Conservation (phyloP, 64 coral and sea anemone genomes). For the Astreopora myriophthalma region DNA sequence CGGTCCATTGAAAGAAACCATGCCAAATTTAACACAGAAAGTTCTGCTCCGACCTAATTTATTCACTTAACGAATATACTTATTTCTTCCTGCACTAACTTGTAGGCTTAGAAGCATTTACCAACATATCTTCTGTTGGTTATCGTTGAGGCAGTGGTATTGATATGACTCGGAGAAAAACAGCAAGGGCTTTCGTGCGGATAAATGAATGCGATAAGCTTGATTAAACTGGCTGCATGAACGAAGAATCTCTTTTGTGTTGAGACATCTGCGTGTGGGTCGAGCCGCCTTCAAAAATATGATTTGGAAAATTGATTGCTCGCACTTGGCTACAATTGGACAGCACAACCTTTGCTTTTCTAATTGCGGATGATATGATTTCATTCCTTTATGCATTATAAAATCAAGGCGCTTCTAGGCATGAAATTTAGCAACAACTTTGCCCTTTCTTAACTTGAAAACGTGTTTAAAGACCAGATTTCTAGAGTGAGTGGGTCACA, state of each 20-base stretch:
- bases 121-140: neutral
- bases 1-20: too few species aligned
- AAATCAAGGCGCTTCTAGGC: too few species aligned
- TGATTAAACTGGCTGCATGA: neutral
- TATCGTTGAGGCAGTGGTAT: neutral
- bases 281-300: neutral
- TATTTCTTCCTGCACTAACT: neutral
- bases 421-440: too few species aligned
- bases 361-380: neutral
- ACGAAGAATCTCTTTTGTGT: neutral
- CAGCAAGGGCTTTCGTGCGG: slow-evolving; percentile 5
- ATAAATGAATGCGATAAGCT: slow-evolving; percentile 28
- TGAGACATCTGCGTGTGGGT: neutral
- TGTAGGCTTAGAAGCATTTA: neutral
- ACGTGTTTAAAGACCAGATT: too few species aligned
- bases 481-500: too few species aligned
- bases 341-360: neutral
- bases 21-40: too few species aligned
- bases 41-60: neutral
- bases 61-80: neutral
- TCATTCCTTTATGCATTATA: too few species aligned
- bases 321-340: neutral
- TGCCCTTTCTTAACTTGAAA: too few species aligned
- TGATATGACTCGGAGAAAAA: neutral
- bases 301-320: neutral